Base-by-base conservation (phyloP, 1,140 invertebrate species). In the Apis florea region DNA sequence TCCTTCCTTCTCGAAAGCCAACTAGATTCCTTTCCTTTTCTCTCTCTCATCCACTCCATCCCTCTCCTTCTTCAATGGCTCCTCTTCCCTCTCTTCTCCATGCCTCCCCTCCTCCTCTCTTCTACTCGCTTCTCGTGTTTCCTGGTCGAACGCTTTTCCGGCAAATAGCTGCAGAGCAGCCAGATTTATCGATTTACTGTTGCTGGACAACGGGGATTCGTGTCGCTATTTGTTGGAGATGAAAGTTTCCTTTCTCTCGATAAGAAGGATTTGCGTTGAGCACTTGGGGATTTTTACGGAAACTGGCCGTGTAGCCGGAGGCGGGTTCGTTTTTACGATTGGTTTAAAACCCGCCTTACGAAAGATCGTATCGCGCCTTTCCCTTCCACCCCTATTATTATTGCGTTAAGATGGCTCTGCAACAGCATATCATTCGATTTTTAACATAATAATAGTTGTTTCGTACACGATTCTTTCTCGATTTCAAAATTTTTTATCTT, bases 181-280 rank as follows among this genome's bases (percentile, higher is more conserved):
- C 82, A 87, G 85, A 88, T 86, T 88, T 82, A 88, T 88, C 85
- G 86, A 84, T 88, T 82, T 69, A 79, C 66, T 66, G 53, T 82
- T 79, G 69, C 76, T 61, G 81, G 82, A 83, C 85, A 87, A 86
- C 81, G 64, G 54, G 76, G 51, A 77, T 40, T 63, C 81, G 64
- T 69, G 58, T 81, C 76, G 68, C 66, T 87, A 86, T 86, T 87
- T 87, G 76, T 73, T 64, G 56, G 4, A 70, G 59, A 68, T 61
- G 75, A 76, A 86, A 71, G 40, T 70, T 79, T 59, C 69, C 69
- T 56, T 13, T 56, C 51, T 56, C 68, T 58, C 67, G 75, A 75
- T 63, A 66, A 72, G 68, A 72, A 83, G 76, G 85, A 86, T 85
- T 83, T 72, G 56, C 71, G 61, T 64, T 26, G 78, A 66, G 56